phyloP scores from a whole-genome alignment of 2,113 vertebrate species.

The Prionailurus bengalensis region DNA sequence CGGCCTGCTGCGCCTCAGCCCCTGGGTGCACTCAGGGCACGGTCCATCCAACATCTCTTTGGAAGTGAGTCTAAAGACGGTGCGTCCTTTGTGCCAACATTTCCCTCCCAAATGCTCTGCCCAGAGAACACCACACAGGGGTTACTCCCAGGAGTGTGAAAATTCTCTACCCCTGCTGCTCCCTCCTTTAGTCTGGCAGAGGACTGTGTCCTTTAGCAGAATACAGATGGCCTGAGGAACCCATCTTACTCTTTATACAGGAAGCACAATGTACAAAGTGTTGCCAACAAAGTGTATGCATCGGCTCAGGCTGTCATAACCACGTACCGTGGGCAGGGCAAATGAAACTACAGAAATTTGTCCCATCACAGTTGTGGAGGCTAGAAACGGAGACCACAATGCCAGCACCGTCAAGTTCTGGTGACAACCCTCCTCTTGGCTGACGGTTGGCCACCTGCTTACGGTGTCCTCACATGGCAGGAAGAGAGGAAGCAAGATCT shows the following conservation, averaged over 20 bases:
- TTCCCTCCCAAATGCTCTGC: background rate
- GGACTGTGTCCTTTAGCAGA: background rate
- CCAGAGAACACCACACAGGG: accelerated
- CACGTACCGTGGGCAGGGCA: background rate
- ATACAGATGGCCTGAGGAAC: background rate
- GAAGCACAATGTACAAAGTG: accelerated
- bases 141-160: background rate
- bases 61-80: background rate
- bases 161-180: background rate
- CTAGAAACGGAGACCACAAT: background rate
- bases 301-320: background rate
- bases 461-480: too few species aligned
- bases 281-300: background rate
- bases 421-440: background rate
- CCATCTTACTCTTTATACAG: too few species aligned
- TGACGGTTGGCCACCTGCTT: background rate
- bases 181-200: too few species aligned
- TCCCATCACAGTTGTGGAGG: background rate
- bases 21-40: accelerated
- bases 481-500: background rate
- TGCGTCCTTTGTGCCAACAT: accelerated
- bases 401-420: too few species aligned
- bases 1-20: accelerated
- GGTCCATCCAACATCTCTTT: background rate
- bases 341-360: background rate